phyloP scores from a whole-genome alignment of 2,888 invertebrate genomes.

The Mylabris sibirica region DNA sequence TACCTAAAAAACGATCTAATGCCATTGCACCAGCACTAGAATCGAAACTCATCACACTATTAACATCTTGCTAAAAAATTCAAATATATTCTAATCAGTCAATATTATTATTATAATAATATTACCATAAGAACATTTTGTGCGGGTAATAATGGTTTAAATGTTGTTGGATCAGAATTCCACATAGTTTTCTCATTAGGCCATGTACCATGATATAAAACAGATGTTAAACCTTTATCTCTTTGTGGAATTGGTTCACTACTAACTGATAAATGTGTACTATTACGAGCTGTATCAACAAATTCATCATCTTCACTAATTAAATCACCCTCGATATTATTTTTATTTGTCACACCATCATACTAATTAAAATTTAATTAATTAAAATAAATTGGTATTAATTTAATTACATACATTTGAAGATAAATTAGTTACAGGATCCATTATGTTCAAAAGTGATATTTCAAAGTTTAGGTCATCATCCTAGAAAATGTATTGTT shows the following conservation, averaged over 20 bases:
- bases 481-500: neutral
- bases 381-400: slow-evolving; percentile 17
- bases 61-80: slow-evolving; percentile 62
- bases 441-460: neutral
- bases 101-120: neutral
- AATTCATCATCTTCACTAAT: slow-evolving; percentile 56
- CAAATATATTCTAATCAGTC: slow-evolving; percentile 4
- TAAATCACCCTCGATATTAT: slow-evolving; percentile 37
- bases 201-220: slow-evolving; percentile 70
- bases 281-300: slow-evolving; percentile 43
- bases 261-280: slow-evolving; percentile 57
- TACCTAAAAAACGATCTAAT: slow-evolving; percentile 53
- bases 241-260: slow-evolving; percentile 53
- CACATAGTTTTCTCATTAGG: slow-evolving; percentile 64
- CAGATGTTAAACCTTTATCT: slow-evolving; percentile 56
- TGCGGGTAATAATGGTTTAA: slow-evolving; percentile 20
- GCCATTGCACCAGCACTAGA: slow-evolving; percentile 62
- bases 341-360: slow-evolving; percentile 35
- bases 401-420: neutral
- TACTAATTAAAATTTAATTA: slow-evolving; percentile 33
- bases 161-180: slow-evolving; percentile 57
- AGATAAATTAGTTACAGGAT: neutral
- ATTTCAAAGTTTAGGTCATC: neutral
- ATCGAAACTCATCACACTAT: slow-evolving; percentile 71
- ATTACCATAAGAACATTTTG: slow-evolving; percentile 17